These are phyloP conservation scores for Andrena praecox DNA, from an alignment of 2,888 invertebrate species.

Conservation along the genomic window DNA sequence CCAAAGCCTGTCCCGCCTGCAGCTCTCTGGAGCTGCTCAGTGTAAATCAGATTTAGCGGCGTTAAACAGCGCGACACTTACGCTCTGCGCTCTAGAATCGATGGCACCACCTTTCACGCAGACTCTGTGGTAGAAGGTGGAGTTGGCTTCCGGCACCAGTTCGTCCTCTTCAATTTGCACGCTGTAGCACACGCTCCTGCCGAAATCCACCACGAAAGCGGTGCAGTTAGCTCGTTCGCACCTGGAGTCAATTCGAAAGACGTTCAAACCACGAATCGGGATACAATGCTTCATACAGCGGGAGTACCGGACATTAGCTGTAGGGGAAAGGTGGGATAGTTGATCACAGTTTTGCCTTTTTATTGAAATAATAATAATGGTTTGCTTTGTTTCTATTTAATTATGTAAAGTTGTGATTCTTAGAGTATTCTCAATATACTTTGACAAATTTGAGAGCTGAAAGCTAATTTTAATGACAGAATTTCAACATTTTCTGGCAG, in stretches of 20 bases:
- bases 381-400: too few relatives aligned
- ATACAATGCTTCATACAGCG: neutral
- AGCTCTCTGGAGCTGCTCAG: conserved; percentile 86
- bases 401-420: too few relatives aligned
- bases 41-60: neutral
- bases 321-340: too few relatives aligned
- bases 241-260: conserved; percentile 62
- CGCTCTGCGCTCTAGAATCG: neutral
- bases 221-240: conserved; percentile 78
- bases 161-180: conserved; percentile 75
- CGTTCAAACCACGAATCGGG: neutral
- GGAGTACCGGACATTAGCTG: neutral
- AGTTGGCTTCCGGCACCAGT: conserved; percentile 86
- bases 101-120: conserved; percentile 86
- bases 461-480: too few relatives aligned
- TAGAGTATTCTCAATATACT: too few relatives aligned
- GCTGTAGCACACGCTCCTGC: conserved; percentile 76
- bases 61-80: neutral
- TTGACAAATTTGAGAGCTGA: too few relatives aligned
- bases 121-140: conserved; percentile 89
- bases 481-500: too few relatives aligned
- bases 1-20: conserved; percentile 89
- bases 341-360: too few relatives aligned
- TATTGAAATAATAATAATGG: too few relatives aligned
- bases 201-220: conserved; percentile 79